phyloP scores from a whole-genome alignment of 2,888 invertebrate species.

The Apamea sordens region DNA sequence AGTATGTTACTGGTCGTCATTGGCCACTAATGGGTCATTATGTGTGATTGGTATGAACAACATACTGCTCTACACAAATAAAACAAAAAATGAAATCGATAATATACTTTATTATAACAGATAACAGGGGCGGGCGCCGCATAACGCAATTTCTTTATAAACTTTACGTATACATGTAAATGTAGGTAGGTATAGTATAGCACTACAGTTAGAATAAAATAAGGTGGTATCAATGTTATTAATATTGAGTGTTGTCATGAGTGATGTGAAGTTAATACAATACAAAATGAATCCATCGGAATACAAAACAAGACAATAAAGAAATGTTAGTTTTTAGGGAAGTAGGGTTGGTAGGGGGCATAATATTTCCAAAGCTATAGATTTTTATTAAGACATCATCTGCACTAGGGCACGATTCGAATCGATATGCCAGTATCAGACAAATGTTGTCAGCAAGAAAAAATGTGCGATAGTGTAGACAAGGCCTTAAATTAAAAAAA shows the following conservation, averaged over 20 bases:
- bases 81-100: conserved; percentile 66
- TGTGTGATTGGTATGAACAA: not conserved
- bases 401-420: not conserved
- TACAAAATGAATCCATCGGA: conserved; percentile 22
- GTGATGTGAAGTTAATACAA: conserved; percentile 39
- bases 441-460: not conserved
- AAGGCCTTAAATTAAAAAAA: not conserved
- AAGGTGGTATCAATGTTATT: conserved; percentile 57
- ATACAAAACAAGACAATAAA: conserved; percentile 34
- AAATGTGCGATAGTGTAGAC: not conserved
- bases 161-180: conserved; percentile 54
- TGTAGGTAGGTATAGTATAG: conserved; percentile 31
- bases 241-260: conserved; percentile 38
- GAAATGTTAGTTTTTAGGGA: not conserved
- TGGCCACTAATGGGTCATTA: not conserved
- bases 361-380: not conserved
- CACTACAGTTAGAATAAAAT: conserved; percentile 36
- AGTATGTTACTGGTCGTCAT: not conserved
- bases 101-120: conserved; percentile 84
- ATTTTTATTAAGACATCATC: not conserved
- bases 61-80: not conserved
- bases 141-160: conserved; percentile 73
- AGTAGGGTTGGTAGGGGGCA: not conserved
- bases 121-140: conserved; percentile 74
- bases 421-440: not conserved